A percentile compares a stretch with the other conserved stretches of the same genome.
These are phyloP conservation scores for Lepus timidus DNA, from an alignment of 2,113 vertebrate genomes.

Conservation along the genomic window DNA sequence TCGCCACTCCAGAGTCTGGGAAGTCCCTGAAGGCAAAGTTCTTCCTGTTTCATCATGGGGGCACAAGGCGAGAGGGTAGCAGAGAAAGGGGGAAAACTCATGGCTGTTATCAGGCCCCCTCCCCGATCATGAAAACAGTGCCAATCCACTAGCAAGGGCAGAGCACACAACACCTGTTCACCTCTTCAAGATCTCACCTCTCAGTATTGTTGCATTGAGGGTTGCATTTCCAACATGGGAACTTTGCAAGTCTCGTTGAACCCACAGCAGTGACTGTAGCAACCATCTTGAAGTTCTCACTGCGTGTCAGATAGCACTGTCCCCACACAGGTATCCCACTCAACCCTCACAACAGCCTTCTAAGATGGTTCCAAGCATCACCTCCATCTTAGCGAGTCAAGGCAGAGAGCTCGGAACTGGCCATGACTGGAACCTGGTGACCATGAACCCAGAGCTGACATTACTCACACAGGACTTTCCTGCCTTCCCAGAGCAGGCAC, in stretches of 20 bases:
- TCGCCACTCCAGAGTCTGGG: neutral
- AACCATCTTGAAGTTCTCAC: neutral
- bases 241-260: neutral
- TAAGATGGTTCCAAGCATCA: neutral
- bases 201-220: neutral
- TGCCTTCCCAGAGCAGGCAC: neutral
- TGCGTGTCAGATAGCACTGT: neutral
- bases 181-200: neutral
- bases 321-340: neutral
- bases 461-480: neutral
- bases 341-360: neutral
- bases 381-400: neutral
- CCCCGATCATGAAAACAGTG: too few species aligned
- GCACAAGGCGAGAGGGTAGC: neutral
- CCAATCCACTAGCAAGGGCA: neutral
- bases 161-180: neutral
- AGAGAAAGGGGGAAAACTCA: neutral
- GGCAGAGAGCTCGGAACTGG: neutral
- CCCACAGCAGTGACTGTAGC: neutral
- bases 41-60: neutral
- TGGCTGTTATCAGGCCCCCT: neutral
- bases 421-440: neutral
- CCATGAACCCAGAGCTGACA: neutral
- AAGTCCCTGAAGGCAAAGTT: too few species aligned
- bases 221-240: neutral